Conservation (phyloP, 2,888 invertebrate genomes). For the Athetis lepigone region DNA sequence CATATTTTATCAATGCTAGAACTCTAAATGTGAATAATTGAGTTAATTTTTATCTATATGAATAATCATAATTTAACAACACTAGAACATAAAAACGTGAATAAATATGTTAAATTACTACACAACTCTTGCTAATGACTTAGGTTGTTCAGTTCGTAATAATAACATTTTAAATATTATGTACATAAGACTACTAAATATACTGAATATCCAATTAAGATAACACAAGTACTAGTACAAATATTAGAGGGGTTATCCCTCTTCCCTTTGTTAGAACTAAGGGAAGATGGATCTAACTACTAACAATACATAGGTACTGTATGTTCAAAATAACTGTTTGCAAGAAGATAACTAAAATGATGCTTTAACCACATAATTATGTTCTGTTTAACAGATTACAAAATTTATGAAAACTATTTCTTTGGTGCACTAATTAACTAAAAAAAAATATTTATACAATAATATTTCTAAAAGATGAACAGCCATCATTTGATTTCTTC, state of each 20-base stretch:
- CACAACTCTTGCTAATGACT: neutral
- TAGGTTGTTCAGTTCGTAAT: neutral
- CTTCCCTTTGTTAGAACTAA: neutral
- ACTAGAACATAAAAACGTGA: neutral
- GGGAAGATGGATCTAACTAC: neutral
- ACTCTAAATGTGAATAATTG: neutral
- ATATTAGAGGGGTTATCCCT: neutral
- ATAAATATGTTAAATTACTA: neutral
- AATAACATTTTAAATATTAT: conserved; percentile 6
- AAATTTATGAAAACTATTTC: too few relatives aligned
- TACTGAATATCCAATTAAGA: conserved; percentile 22
- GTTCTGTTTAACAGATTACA: too few relatives aligned
- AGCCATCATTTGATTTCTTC: too few relatives aligned
- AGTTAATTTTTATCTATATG: neutral
- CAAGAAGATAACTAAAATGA: too few relatives aligned
- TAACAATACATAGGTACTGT: too few relatives aligned
- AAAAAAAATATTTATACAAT: too few relatives aligned
- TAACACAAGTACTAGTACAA: conserved; percentile 3
- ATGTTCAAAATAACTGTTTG: too few relatives aligned
- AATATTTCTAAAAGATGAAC: too few relatives aligned
- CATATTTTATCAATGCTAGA: neutral
- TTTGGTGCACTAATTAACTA: too few relatives aligned
- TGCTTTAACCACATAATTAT: too few relatives aligned
- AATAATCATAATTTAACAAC: too few relatives aligned
- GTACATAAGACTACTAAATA: conserved; percentile 10